Conservation (phyloP, 1,140 invertebrate genomes). For the Leptestheria dahalacensis region DNA sequence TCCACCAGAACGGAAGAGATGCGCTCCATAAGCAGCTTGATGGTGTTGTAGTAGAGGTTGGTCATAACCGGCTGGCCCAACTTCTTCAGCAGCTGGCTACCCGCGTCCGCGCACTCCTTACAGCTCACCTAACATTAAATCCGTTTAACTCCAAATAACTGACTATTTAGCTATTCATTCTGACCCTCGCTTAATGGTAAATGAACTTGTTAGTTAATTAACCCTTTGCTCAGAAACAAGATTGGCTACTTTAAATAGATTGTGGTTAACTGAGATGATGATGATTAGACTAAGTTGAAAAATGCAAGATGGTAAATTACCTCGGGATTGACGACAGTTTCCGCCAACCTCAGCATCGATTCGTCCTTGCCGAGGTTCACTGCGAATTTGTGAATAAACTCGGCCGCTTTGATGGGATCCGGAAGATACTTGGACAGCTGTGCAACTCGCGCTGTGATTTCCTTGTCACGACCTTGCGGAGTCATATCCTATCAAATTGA, state of each 20-base stretch:
- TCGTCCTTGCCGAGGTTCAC: conserved; percentile 60
- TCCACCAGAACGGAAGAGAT: conserved; percentile 93
- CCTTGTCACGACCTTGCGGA: conserved; percentile 43
- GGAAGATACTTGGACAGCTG: conserved; percentile 60
- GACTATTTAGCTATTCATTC: too few species aligned
- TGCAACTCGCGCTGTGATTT: conserved; percentile 42
- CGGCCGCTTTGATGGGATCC: conserved; percentile 79
- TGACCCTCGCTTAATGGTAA: too few species aligned
- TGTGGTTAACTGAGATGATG: too few species aligned
- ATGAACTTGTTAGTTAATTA: too few species aligned
- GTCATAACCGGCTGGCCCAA: conserved; percentile 84
- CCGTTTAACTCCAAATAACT: neutral
- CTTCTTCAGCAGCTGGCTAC: conserved; percentile 69
- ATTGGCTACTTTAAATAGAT: too few species aligned
- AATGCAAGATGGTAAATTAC: conserved; percentile 30
- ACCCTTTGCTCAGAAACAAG: too few species aligned
- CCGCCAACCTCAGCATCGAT: conserved; percentile 63
- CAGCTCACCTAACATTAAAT: conserved; percentile 37
- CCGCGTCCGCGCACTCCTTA: conserved; percentile 70
- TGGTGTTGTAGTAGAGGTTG: conserved; percentile 86
- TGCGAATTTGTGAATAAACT: conserved; percentile 81
- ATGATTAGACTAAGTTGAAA: neutral
- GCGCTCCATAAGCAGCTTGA: conserved; percentile 84
- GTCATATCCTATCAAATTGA: neutral
- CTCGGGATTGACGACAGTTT: conserved; percentile 66